Evolutionary conservation across 2,888 invertebrate species (phyloP), one percentile per base, ranked within the genome.

Genomic region (Phoronis australis): DNA sequence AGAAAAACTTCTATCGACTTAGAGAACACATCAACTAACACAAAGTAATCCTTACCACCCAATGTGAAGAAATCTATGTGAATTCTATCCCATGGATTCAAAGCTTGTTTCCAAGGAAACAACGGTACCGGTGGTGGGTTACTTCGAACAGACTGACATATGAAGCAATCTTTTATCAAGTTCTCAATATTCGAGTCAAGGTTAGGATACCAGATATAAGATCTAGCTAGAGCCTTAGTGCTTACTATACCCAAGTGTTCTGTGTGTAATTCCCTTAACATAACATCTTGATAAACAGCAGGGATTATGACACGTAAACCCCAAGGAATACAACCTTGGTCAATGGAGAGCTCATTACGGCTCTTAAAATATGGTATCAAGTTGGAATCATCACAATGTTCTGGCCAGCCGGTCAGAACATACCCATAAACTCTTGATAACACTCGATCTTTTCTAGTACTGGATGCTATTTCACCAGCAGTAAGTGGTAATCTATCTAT

Each of bases 251-350:
- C n/a, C n/a, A n/a, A n/a, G n/a, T n/a, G n/a, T n/a, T n/a, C n/a
- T n/a, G n/a, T n/a, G n/a, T n/a, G n/a, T n/a, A n/a, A n/a, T n/a
- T n/a, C n/a, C n/a, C n/a, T n/a, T n/a, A n/a, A n/a, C n/a, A n/a
- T n/a, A n/a, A n/a, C n/a, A n/a, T n/a, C n/a, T n/a, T n/a, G n/a
- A n/a, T n/a, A n/a, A n/a, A n/a, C n/a, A 26, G n/a, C 25, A 27
- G 20, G 44, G 44, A 15, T 27, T 18, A 48, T 6, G 53, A 46
- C 6, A 50, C 24, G 4, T n/a, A n/a, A n/a, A n/a, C n/a, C n/a
- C n/a, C n/a, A n/a, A n/a, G n/a, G n/a, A n/a, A n/a, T n/a, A n/a
- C n/a, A n/a, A n/a, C n/a, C n/a, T n/a, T n/a, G n/a, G n/a, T n/a
- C n/a, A n/a, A n/a, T n/a, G n/a, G n/a, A n/a, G n/a, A n/a, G n/a